Evolutionary conservation across 2,888 invertebrate species (phyloP).

Genomic region (Omphaloscelis lunosa): DNA sequence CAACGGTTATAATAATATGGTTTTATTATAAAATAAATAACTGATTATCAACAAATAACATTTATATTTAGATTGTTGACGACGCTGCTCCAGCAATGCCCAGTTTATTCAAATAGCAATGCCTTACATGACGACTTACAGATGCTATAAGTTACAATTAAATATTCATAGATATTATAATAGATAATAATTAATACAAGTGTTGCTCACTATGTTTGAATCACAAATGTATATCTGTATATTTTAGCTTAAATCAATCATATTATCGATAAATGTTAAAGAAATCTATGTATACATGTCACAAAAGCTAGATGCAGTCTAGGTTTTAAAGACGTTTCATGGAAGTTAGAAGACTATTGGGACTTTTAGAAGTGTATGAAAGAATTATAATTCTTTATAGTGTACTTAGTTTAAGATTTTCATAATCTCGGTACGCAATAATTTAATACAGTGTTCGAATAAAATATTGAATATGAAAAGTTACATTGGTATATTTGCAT

Average conservation of each 20-base stretch:
- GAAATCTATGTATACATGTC: conserved; percentile 64
- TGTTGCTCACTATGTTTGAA: conserved; percentile 77
- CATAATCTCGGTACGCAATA: conserved; percentile 67
- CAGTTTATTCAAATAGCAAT: conserved; percentile 75
- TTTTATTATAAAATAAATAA: conserved; percentile 71
- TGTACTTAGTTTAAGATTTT: conserved; percentile 67
- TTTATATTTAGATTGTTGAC: conserved; percentile 67
- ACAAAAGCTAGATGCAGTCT: conserved; percentile 65
- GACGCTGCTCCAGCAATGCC: conserved; percentile 71
- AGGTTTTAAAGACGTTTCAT: conserved; percentile 49
- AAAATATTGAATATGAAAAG: conserved; percentile 57
- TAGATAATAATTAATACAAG: conserved; percentile 71
- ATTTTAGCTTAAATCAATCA: conserved; percentile 72
- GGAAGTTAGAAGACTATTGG: conserved; percentile 60
- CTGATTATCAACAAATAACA: conserved; percentile 79
- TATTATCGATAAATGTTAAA: conserved; percentile 67
- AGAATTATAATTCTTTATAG: conserved; percentile 65
- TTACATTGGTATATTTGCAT: conserved; percentile 61
- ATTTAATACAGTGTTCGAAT: conserved; percentile 57
- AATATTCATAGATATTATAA: conserved; percentile 70
- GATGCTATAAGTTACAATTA: conserved; percentile 68
- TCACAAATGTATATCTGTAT: conserved; percentile 75
- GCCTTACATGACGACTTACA: conserved; percentile 74
- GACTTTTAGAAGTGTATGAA: conserved; percentile 64
- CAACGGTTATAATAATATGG: conserved; percentile 67